A percentile compares a stretch with the other conserved stretches of the same genome.
Conservation (phyloP, 2,888 invertebrate genomes). For the Allygus modestus region DNA sequence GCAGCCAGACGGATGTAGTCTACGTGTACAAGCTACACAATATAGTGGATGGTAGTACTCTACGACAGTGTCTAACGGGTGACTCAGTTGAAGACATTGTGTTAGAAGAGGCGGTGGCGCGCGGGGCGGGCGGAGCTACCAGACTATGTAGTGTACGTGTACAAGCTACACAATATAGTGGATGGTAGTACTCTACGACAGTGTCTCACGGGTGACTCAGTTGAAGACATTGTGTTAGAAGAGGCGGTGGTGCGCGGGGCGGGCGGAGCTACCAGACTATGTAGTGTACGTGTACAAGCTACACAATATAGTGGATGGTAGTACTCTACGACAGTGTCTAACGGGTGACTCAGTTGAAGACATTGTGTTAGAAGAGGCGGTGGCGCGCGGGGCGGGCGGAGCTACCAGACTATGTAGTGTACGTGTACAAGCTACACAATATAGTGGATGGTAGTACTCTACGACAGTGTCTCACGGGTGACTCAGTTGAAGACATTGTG, state of each 20-base stretch:
- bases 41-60: too few species aligned
- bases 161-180: constrained; percentile 9
- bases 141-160: neutral
- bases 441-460: too few species aligned
- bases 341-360: too few species aligned
- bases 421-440: constrained; percentile 17
- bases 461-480: neutral
- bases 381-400: neutral
- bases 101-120: neutral
- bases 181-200: too few species aligned
- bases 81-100: too few species aligned
- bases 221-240: neutral
- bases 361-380: neutral
- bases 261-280: neutral
- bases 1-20: too few species aligned
- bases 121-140: neutral
- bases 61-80: too few species aligned
- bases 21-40: too few species aligned
- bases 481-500: too few species aligned
- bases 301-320: constrained; percentile 9
- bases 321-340: neutral
- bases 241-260: neutral
- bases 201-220: too few species aligned
- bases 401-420: neutral
- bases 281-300: constrained; percentile 3